Evolutionary conservation across 2,113 vertebrate species (phyloP), one percentile per base, ranked within the genome.

Genomic region (Marmota flaviventris): DNA sequence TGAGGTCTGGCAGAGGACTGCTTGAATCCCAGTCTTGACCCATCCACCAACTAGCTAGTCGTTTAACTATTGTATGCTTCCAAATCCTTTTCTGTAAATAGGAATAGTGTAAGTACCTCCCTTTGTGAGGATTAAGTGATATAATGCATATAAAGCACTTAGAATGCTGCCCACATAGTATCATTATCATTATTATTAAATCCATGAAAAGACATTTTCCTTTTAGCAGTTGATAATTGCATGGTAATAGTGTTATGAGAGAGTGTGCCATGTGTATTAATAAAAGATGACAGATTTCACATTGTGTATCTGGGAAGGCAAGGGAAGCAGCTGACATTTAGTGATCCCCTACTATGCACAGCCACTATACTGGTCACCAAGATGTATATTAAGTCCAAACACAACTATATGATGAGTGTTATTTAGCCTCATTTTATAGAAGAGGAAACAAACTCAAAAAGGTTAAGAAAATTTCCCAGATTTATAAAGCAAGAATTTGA

Each of bases 171-270:
- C 82, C 89, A 48, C 22, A 5, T 42, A 48, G 34, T 89, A 88
- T 94, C 79, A 90, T 94, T 91, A 82, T 58, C 67, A 32, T 91
- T 90, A 70, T 87, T 70, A 95, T 91, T 91, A 89, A 94, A 87
- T 96, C 84, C 76, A 87, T 87, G 89, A 76, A 88, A 87, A 83
- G 78, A 91, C 73, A 89, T 95, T 91, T 97, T 94, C 77, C 85
- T 95, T 69, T 94, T 56, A 85, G 69, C 32, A 37, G 69, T 78
- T 94, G 17, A 65, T 91, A 87, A 87, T 78, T 94, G 67, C 73
- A 81, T 88, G 45, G 12, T 92, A 93, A 96, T 81, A 87, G 83
- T 81, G 79, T 93, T 96, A 93, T 34, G 83, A 89, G 58, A 96
- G 75, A 87, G 73, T 34, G 78, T 84, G 20, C 48, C 69, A 12